Evolutionary conservation across 2,113 vertebrate genomes (phyloP).

Genomic region (Dendropsophus ebraccatus): DNA sequence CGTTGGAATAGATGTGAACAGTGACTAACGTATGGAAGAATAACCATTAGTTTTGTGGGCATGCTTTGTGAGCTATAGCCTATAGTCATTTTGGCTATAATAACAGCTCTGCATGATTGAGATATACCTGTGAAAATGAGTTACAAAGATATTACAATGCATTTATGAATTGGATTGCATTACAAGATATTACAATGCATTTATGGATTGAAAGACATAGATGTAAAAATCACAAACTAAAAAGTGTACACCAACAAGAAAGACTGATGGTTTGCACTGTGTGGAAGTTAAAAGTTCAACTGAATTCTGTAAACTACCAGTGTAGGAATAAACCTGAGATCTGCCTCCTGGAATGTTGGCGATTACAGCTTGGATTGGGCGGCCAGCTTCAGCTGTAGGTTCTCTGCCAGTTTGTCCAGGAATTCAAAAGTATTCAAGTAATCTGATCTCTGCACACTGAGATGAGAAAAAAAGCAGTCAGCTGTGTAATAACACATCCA

Average conservation of each 20-base stretch:
- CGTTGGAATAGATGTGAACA: too few species aligned
- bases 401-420: constrained; percentile 95
- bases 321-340: constrained; percentile 34
- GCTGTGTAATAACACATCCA: background rate
- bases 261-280: background rate
- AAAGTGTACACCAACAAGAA: background rate
- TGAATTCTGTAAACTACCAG: constrained; percentile 62
- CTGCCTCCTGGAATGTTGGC: constrained; percentile 2
- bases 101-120: background rate
- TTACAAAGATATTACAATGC: background rate
- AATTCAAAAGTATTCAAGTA: constrained; percentile 98
- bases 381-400: constrained; percentile 85
- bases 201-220: background rate
- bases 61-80: background rate
- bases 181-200: background rate
- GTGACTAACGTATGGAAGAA: too few species aligned
- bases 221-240: constrained; percentile 12
- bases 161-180: background rate
- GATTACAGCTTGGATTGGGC: constrained; percentile 84
- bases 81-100: background rate
- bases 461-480: constrained; percentile 30
- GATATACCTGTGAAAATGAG: background rate
- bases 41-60: too few species aligned
- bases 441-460: constrained; percentile 86
- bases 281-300: background rate